phyloP scores from a whole-genome alignment of 1,140 invertebrate species.

The Aphaenogaster rudis region DNA sequence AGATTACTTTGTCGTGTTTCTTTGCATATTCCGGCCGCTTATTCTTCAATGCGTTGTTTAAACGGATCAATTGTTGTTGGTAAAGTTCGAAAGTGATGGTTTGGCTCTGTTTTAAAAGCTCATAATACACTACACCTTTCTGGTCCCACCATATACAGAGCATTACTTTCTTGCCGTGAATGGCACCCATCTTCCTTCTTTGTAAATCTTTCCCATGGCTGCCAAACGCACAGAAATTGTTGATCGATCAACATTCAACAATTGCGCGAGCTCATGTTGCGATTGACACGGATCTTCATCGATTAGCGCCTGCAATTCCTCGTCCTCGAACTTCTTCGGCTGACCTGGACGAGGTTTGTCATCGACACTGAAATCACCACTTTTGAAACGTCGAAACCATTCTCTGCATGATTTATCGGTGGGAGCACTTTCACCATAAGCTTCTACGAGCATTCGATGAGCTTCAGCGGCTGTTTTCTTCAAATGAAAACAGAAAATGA shows the following conservation, averaged over 20 bases:
- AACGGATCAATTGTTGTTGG: neutral
- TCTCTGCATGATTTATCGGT: neutral
- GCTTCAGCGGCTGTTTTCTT: neutral
- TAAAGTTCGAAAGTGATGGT: neutral
- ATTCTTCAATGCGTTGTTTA: neutral
- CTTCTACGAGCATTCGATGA: neutral
- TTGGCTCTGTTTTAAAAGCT: too few species aligned
- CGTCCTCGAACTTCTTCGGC: neutral
- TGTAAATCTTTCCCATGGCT: too few species aligned
- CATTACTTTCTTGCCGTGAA: neutral
- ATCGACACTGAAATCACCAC: neutral
- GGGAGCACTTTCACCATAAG: neutral
- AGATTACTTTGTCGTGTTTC: neutral
- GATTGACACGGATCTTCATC: neutral
- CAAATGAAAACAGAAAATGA: neutral
- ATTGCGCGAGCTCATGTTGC: too few species aligned
- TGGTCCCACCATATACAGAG: too few species aligned
- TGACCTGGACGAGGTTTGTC: neutral
- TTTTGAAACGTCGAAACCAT: neutral
- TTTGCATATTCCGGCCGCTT: neutral
- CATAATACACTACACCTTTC: too few species aligned
- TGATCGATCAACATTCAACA: too few species aligned
- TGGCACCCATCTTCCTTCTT: too few species aligned
- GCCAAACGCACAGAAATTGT: too few species aligned
- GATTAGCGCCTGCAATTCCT: neutral